These are phyloP conservation scores for Prunella strophiata DNA, from an alignment of 2,797 vertebrate genomes.

Conservation along the genomic window DNA sequence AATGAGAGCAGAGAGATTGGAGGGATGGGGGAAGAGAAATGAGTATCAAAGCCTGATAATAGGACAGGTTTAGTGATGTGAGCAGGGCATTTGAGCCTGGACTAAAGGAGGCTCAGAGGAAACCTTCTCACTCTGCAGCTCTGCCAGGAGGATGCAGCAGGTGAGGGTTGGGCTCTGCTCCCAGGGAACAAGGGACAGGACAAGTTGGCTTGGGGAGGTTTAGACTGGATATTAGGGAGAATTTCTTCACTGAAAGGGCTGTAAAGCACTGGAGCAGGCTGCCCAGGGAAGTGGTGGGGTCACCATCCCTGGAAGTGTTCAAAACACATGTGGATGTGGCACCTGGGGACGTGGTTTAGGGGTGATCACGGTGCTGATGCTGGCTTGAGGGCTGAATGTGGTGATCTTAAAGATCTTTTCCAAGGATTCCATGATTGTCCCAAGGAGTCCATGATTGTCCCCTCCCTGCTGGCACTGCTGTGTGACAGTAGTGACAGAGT, in stretches of 20 bases:
- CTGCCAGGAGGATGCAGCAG: neutral
- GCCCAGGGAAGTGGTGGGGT: neutral
- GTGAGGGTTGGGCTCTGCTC: neutral
- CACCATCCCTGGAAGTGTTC: neutral
- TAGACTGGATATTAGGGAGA: neutral
- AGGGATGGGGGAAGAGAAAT: neutral
- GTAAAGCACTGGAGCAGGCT: neutral
- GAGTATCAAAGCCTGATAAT: no score
- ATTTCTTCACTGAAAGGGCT: accelerated
- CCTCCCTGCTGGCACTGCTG: neutral
- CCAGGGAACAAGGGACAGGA: neutral
- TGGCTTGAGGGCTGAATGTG: neutral
- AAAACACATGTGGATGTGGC: neutral
- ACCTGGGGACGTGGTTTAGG: accelerated
- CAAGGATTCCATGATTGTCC: neutral
- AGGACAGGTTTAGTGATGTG: neutral
- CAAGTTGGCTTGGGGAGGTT: neutral
- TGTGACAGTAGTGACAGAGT: neutral
- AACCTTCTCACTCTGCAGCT: neutral
- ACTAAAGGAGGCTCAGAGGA: neutral
- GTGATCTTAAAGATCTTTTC: neutral
- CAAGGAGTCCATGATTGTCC: neutral
- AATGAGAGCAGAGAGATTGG: neutral
- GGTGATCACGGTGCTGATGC: neutral
- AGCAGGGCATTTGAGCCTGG: neutral